Conservation (phyloP, 2,113 vertebrate genomes). For the Brachionichthys hirsutus region DNA sequence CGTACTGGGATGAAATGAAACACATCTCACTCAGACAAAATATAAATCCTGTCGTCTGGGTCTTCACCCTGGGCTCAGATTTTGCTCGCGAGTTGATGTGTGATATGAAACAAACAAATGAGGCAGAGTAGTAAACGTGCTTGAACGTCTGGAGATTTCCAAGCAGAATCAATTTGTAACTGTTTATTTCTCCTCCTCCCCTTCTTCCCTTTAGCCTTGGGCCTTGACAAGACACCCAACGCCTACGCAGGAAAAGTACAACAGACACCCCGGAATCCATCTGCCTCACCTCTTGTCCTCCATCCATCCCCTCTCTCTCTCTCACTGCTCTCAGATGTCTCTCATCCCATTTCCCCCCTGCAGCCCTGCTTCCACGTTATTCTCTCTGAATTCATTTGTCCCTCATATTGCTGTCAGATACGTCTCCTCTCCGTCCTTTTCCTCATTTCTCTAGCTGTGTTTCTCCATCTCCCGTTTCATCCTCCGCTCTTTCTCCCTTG, state of each 20-base stretch:
- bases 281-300: constrained; percentile 21
- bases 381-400: constrained; percentile 22
- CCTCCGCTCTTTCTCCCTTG: neutral
- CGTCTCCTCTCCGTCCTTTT: constrained; percentile 15
- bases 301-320: neutral
- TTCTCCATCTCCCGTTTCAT: neutral
- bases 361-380: constrained; percentile 27
- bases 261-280: constrained; percentile 28
- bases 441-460: constrained; percentile 18
- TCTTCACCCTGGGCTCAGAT: constrained; percentile 22
- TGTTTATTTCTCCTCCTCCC: constrained; percentile 34
- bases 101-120: neutral
- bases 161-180: constrained; percentile 51
- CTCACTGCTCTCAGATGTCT: constrained; percentile 15
- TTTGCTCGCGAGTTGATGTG: constrained; percentile 20
- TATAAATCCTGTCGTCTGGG: constrained; percentile 12
- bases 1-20: neutral
- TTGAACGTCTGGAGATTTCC: constrained; percentile 46
- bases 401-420: constrained; percentile 14
- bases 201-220: constrained; percentile 25
- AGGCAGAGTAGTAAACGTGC: constrained; percentile 18
- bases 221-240: constrained; percentile 38
- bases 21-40: constrained; percentile 7
- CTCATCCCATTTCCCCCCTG: constrained; percentile 16
- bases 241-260: constrained; percentile 43